phyloP scores from a whole-genome alignment of 2,888 invertebrate species.

The Zhuqinia jingwanae region DNA sequence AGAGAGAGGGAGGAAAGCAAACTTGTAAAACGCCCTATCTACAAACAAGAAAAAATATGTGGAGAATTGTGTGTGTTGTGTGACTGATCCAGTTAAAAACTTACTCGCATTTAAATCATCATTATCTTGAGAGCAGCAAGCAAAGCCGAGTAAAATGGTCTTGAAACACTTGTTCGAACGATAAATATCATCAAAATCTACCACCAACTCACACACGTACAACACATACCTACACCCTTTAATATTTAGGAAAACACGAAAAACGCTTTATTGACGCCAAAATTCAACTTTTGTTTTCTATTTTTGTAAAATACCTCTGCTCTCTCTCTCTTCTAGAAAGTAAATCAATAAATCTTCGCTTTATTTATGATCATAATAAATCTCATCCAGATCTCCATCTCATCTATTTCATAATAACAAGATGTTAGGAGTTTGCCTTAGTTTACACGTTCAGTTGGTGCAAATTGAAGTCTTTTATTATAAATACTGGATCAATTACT shows the following conservation, averaged over 20 bases:
- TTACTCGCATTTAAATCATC: conserved; percentile 68
- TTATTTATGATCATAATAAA: conserved; percentile 55
- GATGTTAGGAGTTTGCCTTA: too few relatives aligned
- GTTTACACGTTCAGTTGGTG: conserved; percentile 1
- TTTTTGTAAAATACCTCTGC: background rate
- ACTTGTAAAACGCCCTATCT: background rate
- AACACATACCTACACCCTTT: background rate
- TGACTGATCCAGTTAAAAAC: conserved; percentile 64
- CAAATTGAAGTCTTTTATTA: conserved; percentile 42
- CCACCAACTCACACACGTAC: background rate
- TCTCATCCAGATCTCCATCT: too few relatives aligned
- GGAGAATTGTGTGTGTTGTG: background rate
- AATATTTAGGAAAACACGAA: background rate
- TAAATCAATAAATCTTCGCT: conserved; percentile 46
- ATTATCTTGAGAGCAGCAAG: conserved; percentile 12
- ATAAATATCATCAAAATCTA: conserved; percentile 13
- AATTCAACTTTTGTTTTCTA: background rate
- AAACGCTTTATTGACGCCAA: too few relatives aligned
- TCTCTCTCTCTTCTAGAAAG: background rate
- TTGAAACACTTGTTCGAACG: conserved; percentile 35
- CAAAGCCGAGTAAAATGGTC: conserved; percentile 5
- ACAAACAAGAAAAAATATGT: conserved; percentile 1
- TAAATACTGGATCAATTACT: conserved; percentile 45
- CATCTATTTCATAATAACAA: too few relatives aligned
- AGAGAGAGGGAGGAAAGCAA: conserved; percentile 3